Base-by-base conservation (phyloP, 2,797 vertebrate genomes). In the Siniperca obscura region DNA sequence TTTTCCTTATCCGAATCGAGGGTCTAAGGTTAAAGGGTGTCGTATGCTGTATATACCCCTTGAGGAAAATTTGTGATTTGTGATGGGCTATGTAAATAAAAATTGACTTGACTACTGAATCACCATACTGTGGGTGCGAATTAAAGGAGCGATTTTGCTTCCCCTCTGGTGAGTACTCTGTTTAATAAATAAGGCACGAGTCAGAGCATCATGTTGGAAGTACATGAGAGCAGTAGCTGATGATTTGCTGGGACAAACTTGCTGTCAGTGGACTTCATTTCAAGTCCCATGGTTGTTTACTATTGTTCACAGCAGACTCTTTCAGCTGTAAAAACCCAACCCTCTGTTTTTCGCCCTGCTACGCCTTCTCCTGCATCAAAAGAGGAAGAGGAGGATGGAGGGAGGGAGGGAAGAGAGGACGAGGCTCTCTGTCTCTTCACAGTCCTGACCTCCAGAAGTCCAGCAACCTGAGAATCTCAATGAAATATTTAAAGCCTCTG, bases 401-500 rank as follows among this genome's bases (percentile, higher is more conserved):
- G 34, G 56, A 59, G 53, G 52, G 21, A 57, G 59, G 44, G 46
- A 50, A 30, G 74, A 62, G 71, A 77, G 71, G 87, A 56, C 7
- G 79, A 88, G 81, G 48, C 78, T 62, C 19, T 75, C 71, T 72
- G 79, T 85, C 86, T 90, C 89, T 82, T 70, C 87, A 61, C 84
- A 79, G 89, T 42, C 89, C 92, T 95, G 95, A 95, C 95, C 95
- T 96, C 93, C 90, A 93, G 85, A 74, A 90, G 86, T 93, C 90
- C 90, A 91, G 95, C 86, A 96, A 96, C 93, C 90, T 25, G 94
- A 96, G 93, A 91, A 85, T 81, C 94, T 95, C 95, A 95, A 96
- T 96, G 94, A 96, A 96, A 95, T 96, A 96, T 96, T 96, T 95
- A 96, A 75, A 91, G 94, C 87, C 66, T 87, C 81, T 84, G 89